A percentile compares a stretch with the other conserved stretches of the same genome.
Conservation (phyloP, 2,888 invertebrate species). For the Andrena camellia region DNA sequence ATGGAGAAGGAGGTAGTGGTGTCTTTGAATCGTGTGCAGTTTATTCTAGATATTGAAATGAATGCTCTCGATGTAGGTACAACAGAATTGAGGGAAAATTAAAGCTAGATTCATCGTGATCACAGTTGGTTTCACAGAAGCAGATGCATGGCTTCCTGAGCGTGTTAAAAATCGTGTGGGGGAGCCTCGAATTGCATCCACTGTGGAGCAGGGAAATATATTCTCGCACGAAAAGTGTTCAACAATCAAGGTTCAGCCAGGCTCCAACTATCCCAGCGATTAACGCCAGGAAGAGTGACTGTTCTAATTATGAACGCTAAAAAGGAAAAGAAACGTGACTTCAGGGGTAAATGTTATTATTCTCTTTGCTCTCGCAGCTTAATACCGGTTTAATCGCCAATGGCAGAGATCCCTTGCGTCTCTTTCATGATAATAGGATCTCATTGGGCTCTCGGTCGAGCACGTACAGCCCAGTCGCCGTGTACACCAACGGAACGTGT, state of each 20-base stretch:
- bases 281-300: slow-evolving; percentile 10
- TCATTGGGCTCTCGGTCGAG: slow-evolving; percentile 41
- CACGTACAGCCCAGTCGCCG: slow-evolving; percentile 40
- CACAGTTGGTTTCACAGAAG: too few species aligned
- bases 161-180: too few species aligned
- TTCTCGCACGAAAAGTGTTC: background rate
- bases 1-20: too few species aligned
- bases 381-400: slow-evolving; percentile 40
- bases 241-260: slow-evolving; percentile 24
- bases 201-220: too few species aligned
- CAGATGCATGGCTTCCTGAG: too few species aligned
- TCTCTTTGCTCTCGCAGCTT: slow-evolving; percentile 8
- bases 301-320: slow-evolving; percentile 22
- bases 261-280: slow-evolving; percentile 27
- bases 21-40: too few species aligned
- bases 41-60: too few species aligned
- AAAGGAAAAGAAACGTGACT: background rate
- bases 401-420: slow-evolving; percentile 31
- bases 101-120: too few species aligned
- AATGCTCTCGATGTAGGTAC: too few species aligned
- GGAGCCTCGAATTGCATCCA: too few species aligned
- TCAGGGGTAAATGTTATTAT: slow-evolving; percentile 33
- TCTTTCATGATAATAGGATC: slow-evolving; percentile 58
- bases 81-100: too few species aligned
- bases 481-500: slow-evolving; percentile 50